Base-by-base conservation (phyloP, 2,797 vertebrate species). In the Pangasius macronema region DNA sequence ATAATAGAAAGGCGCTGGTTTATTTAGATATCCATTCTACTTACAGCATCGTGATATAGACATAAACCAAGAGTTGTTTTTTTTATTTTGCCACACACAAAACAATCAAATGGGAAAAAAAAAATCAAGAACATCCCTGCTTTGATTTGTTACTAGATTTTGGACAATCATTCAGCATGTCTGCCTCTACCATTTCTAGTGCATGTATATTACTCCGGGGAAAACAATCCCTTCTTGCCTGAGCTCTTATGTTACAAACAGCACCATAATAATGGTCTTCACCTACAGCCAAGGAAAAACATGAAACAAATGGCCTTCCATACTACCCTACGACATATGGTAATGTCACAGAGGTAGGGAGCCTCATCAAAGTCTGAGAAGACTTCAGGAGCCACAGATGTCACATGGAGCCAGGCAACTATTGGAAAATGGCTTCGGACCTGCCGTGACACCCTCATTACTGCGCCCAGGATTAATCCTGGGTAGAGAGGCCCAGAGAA, bases 391-490 rank as follows among this genome's bases (percentile, higher is more conserved):
- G 33, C 51, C 86, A 57, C 79, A 82, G 57, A 85, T 24, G 82
- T 88, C 86, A 90, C 83, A 83, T 55, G 46, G 84, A 89, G 89
- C 82, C 84, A 27, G 76, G 86, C 79, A 42, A 83, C 88, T 85
- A 91, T 91, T 91, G 91, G 85, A 93, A 93, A 95, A 91, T 87
- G 87, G 88, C 88, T 86, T 82, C 83, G 72, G 87, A 89, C 92
- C 87, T 91, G 82, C 93, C 85, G 87, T 90, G 91, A 93, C 88
- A 90, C 86, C 89, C 91, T 92, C 93, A 92, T 91, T 91, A 92
- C 87, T 92, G 87, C 87, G 91, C 90, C 90, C 90, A 90, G 82
- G 81, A 70, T 87, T 91, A 91, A 91, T 90, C 86, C 85, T 82
- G 70, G 83, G 91, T 86, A 81, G 80, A 90, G 89, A 92, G 86